Base-by-base conservation (phyloP, 1,140 invertebrate species). In the Galendromus occidentalis region DNA sequence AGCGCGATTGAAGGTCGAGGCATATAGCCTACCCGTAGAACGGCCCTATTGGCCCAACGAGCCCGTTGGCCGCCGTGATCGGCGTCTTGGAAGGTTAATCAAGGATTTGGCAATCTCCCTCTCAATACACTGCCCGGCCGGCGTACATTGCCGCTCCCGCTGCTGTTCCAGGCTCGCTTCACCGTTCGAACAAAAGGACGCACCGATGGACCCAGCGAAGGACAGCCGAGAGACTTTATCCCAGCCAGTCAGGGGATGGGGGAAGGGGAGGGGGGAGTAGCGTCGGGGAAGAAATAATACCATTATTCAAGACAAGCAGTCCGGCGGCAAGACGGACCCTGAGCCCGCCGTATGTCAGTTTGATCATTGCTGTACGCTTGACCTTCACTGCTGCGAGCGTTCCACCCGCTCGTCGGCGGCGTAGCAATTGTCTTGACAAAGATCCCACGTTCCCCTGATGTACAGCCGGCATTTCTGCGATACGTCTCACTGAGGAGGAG, bases 21-120 rank as follows among this genome's bases (percentile, higher is more conserved):
- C 33, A 39, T 39, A 4, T n/a, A n/a, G n/a, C n/a, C n/a, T n/a
- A n/a, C n/a, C n/a, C n/a, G n/a, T n/a, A n/a, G n/a, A n/a, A n/a
- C n/a, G n/a, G n/a, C n/a, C n/a, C 14, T 25, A 25, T 14, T 25
- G 45, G 45, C 4, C 14, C 18, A 47, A 4, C 18, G 4, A 7
- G 45, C 45, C 45, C 18, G 45, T 59, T 9, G 33, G 51, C 51
- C 25, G 51, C 14, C 51, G 45, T 14, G 45, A 28, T 47, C 51
- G 33, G 22, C 20, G 51, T 29, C 25, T 59, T 17, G 51, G 51
- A 59, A 33, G 22, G 22, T 59, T 59, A 59, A 59, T 59, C 51
- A 59, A 59, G 51, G 51, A 59, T 59, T 59, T 59, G 51, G 51
- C 51, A 59, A 59, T 59, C 33, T 25, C 51, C 14, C 6, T 59